Percentiles rank a stretch among this genome's conserved stretches.
These are phyloP conservation scores for Ciconia maguari DNA, from an alignment of 2,113 vertebrate species.

Conservation along the genomic window DNA sequence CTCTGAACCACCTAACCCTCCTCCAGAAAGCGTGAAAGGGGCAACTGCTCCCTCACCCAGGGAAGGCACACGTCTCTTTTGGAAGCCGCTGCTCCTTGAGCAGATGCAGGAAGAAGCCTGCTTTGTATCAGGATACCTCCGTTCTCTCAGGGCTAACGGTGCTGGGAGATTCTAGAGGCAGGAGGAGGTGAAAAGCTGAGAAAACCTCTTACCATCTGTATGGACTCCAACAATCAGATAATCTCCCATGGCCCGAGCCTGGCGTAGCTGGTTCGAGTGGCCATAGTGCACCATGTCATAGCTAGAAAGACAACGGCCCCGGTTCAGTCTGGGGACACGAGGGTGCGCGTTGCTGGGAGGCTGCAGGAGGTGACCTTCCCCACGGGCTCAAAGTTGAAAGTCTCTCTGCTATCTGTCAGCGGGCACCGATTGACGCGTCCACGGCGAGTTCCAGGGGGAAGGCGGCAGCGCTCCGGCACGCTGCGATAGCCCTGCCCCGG, in stretches of 20 bases:
- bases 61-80: background rate
- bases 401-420: background rate
- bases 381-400: background rate
- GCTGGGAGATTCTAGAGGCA: background rate
- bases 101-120: background rate
- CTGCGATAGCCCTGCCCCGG: background rate
- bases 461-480: background rate
- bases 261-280: conserved; percentile 97
- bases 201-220: conserved; percentile 85
- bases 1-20: background rate
- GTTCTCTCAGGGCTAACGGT: background rate
- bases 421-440: fast-evolving
- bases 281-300: conserved; percentile 99
- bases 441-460: background rate
- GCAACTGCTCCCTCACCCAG: background rate
- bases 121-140: fast-evolving
- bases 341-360: background rate
- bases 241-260: conserved; percentile 95
- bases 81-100: background rate
- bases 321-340: background rate
- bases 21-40: fast-evolving
- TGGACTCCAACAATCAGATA: conserved; percentile 95
- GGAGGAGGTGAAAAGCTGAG: background rate
- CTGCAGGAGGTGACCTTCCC: background rate
- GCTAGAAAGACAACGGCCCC: conserved; percentile 68